Evolutionary conservation across 2,888 invertebrate genomes (phyloP).

Genomic region (Lasioglossum vierecki): DNA sequence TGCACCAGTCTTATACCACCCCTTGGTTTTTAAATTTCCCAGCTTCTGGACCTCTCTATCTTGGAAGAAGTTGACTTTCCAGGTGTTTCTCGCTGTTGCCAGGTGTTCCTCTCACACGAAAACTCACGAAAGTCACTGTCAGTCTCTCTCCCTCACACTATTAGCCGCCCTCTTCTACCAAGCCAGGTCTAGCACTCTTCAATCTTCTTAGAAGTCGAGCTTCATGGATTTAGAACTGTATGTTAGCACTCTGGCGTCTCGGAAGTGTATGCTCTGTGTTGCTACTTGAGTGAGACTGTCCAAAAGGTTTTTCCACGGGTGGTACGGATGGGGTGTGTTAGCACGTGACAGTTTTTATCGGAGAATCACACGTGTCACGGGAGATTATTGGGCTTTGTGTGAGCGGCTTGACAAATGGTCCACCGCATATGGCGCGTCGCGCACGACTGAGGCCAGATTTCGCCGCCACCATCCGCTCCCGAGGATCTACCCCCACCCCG

Average conservation of each 20-base stretch:
- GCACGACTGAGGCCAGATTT: slow-evolving; percentile 78
- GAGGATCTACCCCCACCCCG: slow-evolving; percentile 74
- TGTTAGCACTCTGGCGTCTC: not conserved
- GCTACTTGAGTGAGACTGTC: slow-evolving; percentile 3
- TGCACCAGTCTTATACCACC: too few relatives aligned
- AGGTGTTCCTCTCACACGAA: not conserved
- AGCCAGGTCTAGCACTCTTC: not conserved
- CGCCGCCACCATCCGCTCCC: slow-evolving; percentile 68
- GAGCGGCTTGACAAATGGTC: slow-evolving; percentile 75
- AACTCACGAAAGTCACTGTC: not conserved
- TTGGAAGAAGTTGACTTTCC: not conserved
- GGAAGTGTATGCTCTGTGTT: not conserved
- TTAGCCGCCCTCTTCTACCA: not conserved
- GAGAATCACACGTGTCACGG: slow-evolving; percentile 77
- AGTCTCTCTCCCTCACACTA: not conserved
- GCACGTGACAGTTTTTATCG: slow-evolving; percentile 76
- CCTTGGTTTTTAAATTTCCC: not conserved
- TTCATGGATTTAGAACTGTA: not conserved
- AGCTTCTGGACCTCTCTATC: not conserved
- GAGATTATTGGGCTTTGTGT: slow-evolving; percentile 76
- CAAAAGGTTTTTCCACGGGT: slow-evolving; percentile 52
- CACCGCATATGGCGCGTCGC: slow-evolving; percentile 81
- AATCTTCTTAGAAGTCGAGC: not conserved
- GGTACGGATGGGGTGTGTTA: slow-evolving; percentile 36
- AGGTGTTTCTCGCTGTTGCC: not conserved